Base-by-base conservation (phyloP, 2,797 vertebrate species). In the Pteropus rufus region DNA sequence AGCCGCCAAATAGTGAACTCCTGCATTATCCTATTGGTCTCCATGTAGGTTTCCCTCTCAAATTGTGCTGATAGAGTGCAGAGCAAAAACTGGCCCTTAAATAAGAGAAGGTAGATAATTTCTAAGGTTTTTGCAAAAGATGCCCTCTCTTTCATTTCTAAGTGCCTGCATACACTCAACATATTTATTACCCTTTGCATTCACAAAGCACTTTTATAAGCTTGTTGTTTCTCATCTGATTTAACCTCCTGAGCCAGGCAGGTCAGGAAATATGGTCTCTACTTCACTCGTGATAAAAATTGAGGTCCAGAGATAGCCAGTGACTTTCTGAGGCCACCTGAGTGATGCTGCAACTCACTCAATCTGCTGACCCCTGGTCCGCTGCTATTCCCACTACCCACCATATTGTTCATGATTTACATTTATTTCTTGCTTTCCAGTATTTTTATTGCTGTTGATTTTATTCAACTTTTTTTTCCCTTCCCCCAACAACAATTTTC, bases 401-500 rank as follows among this genome's bases (percentile, higher is more conserved):
- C n/a, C 34, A 5, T 3, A 0, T 21, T 5, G 24, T 24, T 62
- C 5, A 0, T 1, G 23, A 56, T 21, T 34, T 36, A 15, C 9
- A 21, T 23, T n/a, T 70, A 77, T 21, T 75, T 56, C 70, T 90
- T 69, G 60, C 23, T 46, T 39, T 77, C 26, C 23, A 58, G 46
- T 19, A 2, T 64, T 60, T 69, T 24, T 29, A 52, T 58, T 18
- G 26, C 16, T 70, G 31, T 26, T 41, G 4, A 8, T 36, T 60
- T 41, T 65, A 44, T 11, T 76, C 46, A 10, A 60, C 26, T 41
- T 93, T 69, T 69, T 84, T 84, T 76, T 39, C 31, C 31, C 44
- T 18, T 4, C 14, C 2, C 9, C 7, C 12, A 21, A 18, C 6
- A 70, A 41, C 46, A n/a, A 49, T 31, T 85, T 73, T 91, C 81